Evolutionary conservation across 2,797 vertebrate species (phyloP), one percentile per base, ranked within the genome.

Genomic region (Amniataba percoides): DNA sequence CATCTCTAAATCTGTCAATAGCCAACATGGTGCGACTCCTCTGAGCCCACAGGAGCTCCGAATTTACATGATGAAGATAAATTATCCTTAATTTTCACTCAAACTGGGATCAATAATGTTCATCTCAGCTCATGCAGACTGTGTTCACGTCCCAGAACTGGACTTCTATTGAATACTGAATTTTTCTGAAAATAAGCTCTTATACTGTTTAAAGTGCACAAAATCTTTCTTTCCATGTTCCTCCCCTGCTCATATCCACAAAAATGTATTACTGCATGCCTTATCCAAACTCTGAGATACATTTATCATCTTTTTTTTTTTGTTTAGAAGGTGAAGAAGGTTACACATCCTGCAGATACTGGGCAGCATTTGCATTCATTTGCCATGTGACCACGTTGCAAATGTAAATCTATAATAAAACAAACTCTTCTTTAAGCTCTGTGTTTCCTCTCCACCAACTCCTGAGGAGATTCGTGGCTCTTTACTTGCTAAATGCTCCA

Each of bases 1-100:
- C 59, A n/a, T 63, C 42, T 66, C 63, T 77, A 77, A 85, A 82
- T 69, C 70, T 81, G 70, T 83, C 63, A 73, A 66, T 57, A 77
- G 39, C 65, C 74, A 82, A 74, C 43, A 55, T 10, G 40, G 36
- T 0, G 36, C 48, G 68, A 45, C 4, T 16, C 15, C n/a, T 46
- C 27, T 0, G 42, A 56, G 46, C 40, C 65, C 34, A 16, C 21
- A 59, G 48, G 48, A 71, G 56, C 18, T 71, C 27, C 10, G 62
- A 18, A 31, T 56, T n/a, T 21, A 2, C 46, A 27, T 11, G 6
- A 69, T 5, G 0, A 57, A 53, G 25, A 77, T 36, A 53, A 61
- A 75, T 74, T 5, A 34, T 19, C 56, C 27, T 42, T 3, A 0
- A 39, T 14, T 71, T 45, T 67, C 14, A 1, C 23, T 69, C 34